These are phyloP conservation scores for Pungitius pungitius DNA, from an alignment of 2,113 vertebrate species.

Conservation along the genomic window DNA sequence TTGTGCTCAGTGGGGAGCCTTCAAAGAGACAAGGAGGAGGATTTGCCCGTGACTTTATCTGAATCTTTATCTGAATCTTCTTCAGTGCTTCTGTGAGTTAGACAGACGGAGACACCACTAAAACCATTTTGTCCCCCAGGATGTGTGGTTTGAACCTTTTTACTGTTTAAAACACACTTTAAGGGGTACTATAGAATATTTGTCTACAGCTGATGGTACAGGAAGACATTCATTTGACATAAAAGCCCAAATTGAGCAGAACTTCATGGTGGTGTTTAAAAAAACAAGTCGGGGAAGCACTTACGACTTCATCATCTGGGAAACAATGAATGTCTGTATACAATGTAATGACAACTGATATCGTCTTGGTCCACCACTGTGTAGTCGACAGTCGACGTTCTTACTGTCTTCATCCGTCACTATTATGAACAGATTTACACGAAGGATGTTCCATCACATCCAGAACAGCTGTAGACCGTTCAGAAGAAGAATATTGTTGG, in stretches of 20 bases:
- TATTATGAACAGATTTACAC: constrained; percentile 23
- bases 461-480: constrained; percentile 10
- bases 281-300: not conserved
- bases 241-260: not conserved
- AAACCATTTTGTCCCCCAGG: not conserved
- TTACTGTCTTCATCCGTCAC: constrained; percentile 19
- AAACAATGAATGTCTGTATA: not conserved
- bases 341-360: not conserved
- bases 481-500: constrained; percentile 3
- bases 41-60: constrained; percentile 22
- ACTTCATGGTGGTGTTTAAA: not conserved
- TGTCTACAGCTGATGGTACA: not conserved
- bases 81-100: too few relatives aligned
- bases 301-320: not conserved
- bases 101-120: not conserved
- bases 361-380: too few relatives aligned
- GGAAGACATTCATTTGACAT: not conserved
- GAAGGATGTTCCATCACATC: constrained; percentile 8
- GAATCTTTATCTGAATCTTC: too few relatives aligned
- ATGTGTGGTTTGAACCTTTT: not conserved
- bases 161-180: not conserved
- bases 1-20: not conserved
- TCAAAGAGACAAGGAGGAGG: not conserved
- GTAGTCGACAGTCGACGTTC: too few relatives aligned
- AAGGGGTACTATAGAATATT: not conserved